Conservation (phyloP, 2,113 vertebrate genomes). For the Sula dactylatra region DNA sequence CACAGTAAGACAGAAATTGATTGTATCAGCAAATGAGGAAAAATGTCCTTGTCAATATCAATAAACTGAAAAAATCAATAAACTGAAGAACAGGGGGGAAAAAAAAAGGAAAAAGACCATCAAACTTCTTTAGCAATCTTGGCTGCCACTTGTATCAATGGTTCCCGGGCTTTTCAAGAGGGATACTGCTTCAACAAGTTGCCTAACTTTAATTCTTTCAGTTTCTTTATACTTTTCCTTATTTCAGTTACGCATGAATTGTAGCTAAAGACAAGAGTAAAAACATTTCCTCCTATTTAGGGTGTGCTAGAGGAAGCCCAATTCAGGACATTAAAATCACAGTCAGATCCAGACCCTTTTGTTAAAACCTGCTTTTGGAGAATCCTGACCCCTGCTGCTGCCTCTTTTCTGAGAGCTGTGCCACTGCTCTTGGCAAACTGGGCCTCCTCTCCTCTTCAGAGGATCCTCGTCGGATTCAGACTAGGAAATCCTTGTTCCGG, state of each 20-base stretch:
- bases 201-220: neutral
- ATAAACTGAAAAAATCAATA: neutral
- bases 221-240: neutral
- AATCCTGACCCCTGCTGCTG: slow-evolving; percentile 23
- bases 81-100: neutral
- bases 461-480: neutral
- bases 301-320: neutral
- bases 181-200: neutral
- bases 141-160: neutral
- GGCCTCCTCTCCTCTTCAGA: neutral
- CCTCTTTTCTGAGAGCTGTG: neutral
- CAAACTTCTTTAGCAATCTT: neutral
- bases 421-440: neutral
- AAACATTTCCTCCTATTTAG: neutral
- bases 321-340: neutral
- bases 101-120: neutral
- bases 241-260: neutral
- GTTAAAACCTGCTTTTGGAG: neutral
- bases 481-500: neutral
- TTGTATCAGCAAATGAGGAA: neutral
- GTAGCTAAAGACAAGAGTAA: neutral
- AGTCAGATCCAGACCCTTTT: neutral
- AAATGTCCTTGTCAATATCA: neutral
- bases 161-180: neutral
- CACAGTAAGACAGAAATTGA: neutral